Evolutionary conservation across 2,888 invertebrate species (phyloP).

Genomic region (Drosophila trichaetosa): DNA sequence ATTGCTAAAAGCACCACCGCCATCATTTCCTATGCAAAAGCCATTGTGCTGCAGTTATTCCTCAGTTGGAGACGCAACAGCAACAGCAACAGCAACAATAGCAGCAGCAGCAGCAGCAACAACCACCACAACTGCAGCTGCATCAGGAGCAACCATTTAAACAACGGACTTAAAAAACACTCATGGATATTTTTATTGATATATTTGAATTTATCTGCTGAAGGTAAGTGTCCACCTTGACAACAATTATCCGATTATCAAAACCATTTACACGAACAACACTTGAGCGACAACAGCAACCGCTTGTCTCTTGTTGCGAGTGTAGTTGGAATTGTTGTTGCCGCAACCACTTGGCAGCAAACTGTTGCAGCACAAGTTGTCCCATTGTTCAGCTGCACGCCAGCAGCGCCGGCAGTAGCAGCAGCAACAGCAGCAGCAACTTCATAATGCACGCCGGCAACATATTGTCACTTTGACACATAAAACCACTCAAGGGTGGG

Average conservation of each 20-base stretch:
- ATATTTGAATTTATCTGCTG: conserved; percentile 85
- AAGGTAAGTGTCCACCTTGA: conserved; percentile 80
- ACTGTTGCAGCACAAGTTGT: conserved; percentile 56
- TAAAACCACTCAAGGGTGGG: conserved; percentile 72
- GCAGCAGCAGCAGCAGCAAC: conserved; percentile 37
- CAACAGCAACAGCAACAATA: conserved; percentile 37
- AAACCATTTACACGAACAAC: conserved; percentile 47
- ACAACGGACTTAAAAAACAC: conserved; percentile 84
- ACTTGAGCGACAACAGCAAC: conserved; percentile 44
- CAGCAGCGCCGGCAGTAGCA: conserved; percentile 22
- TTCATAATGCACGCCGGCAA: conserved; percentile 74
- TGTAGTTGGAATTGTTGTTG: conserved; percentile 42
- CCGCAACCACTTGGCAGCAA: conserved; percentile 55
- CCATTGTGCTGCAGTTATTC: conserved; percentile 45
- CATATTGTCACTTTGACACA: conserved; percentile 83
- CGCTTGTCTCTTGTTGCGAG: conserved; percentile 15
- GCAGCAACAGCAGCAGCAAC: conserved; percentile 30
- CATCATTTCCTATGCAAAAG: conserved; percentile 60
- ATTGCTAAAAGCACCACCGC: conserved; percentile 51
- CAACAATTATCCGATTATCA: conserved; percentile 39
- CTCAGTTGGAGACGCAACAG: conserved; percentile 28
- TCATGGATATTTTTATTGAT: conserved; percentile 85
- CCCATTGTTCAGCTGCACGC: conserved; percentile 58
- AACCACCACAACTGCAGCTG: conserved; percentile 38
- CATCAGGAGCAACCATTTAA: conserved; percentile 70